These are phyloP conservation scores for Etheostoma perlongum DNA, from an alignment of 2,797 vertebrate species.

Conservation along the genomic window DNA sequence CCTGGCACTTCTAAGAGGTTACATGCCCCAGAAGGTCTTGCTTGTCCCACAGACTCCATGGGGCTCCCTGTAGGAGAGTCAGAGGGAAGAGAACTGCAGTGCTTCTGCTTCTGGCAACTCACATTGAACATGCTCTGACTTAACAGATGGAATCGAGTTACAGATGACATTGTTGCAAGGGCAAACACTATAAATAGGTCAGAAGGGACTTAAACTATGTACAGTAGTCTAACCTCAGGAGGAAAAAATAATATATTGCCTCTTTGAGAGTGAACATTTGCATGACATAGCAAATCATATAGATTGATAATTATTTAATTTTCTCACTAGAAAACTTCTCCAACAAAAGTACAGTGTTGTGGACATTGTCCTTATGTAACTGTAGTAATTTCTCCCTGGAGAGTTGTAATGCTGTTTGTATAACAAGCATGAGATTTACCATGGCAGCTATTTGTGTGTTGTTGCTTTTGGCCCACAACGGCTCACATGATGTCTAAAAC, in stretches of 20 bases:
- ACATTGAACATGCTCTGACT: constrained; percentile 91
- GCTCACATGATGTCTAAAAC: constrained; percentile 28
- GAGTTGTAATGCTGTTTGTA: constrained; percentile 14
- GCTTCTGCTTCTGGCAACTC: constrained; percentile 86
- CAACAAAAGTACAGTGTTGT: not conserved
- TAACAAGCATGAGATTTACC: constrained; percentile 24
- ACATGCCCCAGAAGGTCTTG: constrained; percentile 73
- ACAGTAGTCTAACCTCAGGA: constrained; percentile 73
- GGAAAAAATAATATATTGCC: constrained; percentile 56
- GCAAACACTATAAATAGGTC: constrained; percentile 95
- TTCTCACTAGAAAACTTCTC: not conserved
- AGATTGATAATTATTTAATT: not conserved
- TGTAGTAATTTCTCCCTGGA: constrained; percentile 14
- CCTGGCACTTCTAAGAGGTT: constrained; percentile 66
- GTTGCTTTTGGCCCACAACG: constrained; percentile 37
- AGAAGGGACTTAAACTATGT: constrained; percentile 88
- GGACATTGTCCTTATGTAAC: not conserved
- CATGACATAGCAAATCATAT: constrained; percentile 2
- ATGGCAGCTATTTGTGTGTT: constrained; percentile 42
- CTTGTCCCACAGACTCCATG: constrained; percentile 91
- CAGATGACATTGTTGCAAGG: constrained; percentile 95
- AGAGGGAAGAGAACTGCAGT: constrained; percentile 76
- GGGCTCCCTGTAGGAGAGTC: constrained; percentile 84
- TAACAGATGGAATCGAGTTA: constrained; percentile 95
- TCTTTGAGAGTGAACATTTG: constrained; percentile 24